A percentile compares a stretch with the other conserved stretches of the same genome.
These are phyloP conservation scores for Rhynchonema sp. DNA, from an alignment of 2,888 invertebrate species.

Conservation along the genomic window DNA sequence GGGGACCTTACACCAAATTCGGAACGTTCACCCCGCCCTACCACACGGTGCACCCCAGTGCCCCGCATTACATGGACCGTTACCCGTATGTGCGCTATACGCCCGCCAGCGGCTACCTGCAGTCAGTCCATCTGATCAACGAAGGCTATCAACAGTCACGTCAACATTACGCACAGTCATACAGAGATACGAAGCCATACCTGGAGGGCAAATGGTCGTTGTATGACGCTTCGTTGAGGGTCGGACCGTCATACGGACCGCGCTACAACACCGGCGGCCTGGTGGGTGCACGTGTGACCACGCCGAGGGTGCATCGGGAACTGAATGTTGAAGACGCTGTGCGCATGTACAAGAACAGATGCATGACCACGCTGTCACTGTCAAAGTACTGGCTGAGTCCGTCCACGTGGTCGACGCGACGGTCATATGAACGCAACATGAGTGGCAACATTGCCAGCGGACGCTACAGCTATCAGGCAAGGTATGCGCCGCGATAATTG, in stretches of 20 bases:
- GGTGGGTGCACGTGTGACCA: no score
- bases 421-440: neutral
- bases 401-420: neutral
- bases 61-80: neutral
- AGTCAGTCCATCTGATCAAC: neutral
- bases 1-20: neutral
- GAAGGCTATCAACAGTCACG: neutral
- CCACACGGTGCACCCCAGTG: neutral
- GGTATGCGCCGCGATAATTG: neutral
- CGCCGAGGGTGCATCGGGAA: neutral
- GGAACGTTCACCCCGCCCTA: neutral
- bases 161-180: neutral
- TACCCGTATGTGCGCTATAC: neutral
- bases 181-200: neutral
- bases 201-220: neutral
- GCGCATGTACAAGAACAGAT: conserved; percentile 3
- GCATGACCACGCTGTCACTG: conserved; percentile 2
- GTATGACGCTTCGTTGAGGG: neutral
- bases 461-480: neutral
- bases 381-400: conserved; percentile 2
- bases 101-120: neutral
- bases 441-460: neutral
- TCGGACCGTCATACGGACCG: neutral
- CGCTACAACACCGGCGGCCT: neutral
- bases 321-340: conserved; percentile 6